phyloP scores from a whole-genome alignment of 1,140 invertebrate genomes.

The Ganaspis sp. region DNA sequence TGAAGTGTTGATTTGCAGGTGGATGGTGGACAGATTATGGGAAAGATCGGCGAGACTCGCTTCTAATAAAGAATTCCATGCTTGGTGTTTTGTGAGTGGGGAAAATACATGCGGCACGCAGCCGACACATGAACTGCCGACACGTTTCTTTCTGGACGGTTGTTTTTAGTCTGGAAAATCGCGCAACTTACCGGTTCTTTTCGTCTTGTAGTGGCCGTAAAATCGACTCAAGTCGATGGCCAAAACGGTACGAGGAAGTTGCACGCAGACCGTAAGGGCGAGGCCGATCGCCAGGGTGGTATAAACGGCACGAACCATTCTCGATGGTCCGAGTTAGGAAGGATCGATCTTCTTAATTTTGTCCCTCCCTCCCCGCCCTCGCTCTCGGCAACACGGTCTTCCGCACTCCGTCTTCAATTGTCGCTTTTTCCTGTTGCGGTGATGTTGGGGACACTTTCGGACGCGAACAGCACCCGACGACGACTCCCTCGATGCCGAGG shows the following conservation, averaged over 20 bases:
- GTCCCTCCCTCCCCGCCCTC: slow-evolving; percentile 16
- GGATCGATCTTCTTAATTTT: slow-evolving; percentile 23
- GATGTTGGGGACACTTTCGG: slow-evolving; percentile 4
- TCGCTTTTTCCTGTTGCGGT: neutral
- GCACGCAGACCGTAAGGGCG: slow-evolving; percentile 46
- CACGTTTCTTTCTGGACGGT: neutral
- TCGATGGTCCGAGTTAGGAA: slow-evolving; percentile 45
- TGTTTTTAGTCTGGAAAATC: neutral
- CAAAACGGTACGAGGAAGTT: slow-evolving; percentile 47
- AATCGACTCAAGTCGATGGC: slow-evolving; percentile 52
- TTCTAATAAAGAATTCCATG: slow-evolving; percentile 32
- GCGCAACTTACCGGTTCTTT: slow-evolving; percentile 51
- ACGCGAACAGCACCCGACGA: slow-evolving; percentile 26
- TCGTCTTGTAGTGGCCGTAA: slow-evolving; percentile 46
- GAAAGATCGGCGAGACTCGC: slow-evolving; percentile 32
- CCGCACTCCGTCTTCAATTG: neutral
- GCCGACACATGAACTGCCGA: neutral
- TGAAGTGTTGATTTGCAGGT: neutral
- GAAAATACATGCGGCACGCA: slow-evolving; percentile 21
- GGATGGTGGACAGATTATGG: too few relatives aligned
- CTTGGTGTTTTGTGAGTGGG: neutral
- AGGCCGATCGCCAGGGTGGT: slow-evolving; percentile 52
- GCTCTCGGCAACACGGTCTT: neutral
- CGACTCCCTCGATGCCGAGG: slow-evolving; percentile 19
- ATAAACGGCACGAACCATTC: slow-evolving; percentile 53